Conservation (phyloP, 2,888 invertebrate genomes). For the Salticus scenicus region DNA sequence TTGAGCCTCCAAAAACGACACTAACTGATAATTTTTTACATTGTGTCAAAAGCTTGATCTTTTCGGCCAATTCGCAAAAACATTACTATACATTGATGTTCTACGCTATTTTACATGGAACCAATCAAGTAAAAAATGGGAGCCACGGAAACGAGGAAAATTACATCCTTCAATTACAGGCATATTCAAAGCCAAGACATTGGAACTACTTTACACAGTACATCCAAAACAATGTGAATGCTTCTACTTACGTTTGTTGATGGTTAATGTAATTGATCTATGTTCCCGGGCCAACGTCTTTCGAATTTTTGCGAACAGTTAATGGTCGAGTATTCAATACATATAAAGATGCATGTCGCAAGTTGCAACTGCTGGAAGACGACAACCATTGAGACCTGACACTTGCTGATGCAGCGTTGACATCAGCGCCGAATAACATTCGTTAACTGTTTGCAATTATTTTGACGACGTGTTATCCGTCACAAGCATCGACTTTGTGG, state of each 20-base stretch:
- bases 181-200: background rate
- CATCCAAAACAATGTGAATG: slow-evolving; percentile 29
- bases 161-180: background rate
- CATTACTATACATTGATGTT: background rate
- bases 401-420: slow-evolving; percentile 70
- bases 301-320: slow-evolving; percentile 4
- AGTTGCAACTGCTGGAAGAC: slow-evolving; percentile 32
- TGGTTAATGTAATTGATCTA: background rate
- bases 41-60: background rate
- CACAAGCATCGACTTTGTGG: slow-evolving; percentile 65
- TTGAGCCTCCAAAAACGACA: slow-evolving; percentile 3
- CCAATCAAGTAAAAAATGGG: background rate
- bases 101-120: slow-evolving; percentile 15
- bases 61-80: background rate
- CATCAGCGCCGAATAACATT: slow-evolving; percentile 57
- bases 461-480: slow-evolving; percentile 39
- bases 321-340: slow-evolving; percentile 26
- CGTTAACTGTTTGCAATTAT: slow-evolving; percentile 71
- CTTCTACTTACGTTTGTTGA: slow-evolving; percentile 4
- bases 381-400: slow-evolving; percentile 70
- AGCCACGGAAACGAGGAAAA: background rate
- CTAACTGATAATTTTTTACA: background rate
- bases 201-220: slow-evolving; percentile 17
- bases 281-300: slow-evolving; percentile 13
- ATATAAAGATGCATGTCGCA: background rate